These are phyloP conservation scores for Syngnathus acus DNA, from an alignment of 2,797 vertebrate species.

Conservation along the genomic window DNA sequence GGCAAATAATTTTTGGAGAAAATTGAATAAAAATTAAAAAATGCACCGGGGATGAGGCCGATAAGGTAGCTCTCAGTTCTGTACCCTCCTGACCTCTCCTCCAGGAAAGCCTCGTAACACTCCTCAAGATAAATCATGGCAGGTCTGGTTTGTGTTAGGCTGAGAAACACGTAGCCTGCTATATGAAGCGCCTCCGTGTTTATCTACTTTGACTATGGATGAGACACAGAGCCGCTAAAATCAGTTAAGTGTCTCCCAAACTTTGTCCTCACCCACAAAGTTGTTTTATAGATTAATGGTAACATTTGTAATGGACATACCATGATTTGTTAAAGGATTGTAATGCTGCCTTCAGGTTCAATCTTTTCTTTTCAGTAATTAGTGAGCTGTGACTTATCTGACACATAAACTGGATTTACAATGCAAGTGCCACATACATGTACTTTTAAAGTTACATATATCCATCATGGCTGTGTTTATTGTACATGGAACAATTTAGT, in stretches of 20 bases:
- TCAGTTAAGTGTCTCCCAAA: slow-evolving; percentile 5
- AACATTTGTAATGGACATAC: background rate
- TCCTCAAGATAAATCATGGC: slow-evolving; percentile 50
- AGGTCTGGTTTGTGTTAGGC: slow-evolving; percentile 57
- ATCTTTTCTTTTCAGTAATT: background rate
- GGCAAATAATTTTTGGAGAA: slow-evolving; percentile 31
- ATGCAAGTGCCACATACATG: background rate
- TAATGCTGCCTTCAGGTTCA: background rate
- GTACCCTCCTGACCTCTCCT: slow-evolving; percentile 51
- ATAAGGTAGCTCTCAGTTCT: slow-evolving; percentile 30
- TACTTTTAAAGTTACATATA: no score
- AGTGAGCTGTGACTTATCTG: background rate
- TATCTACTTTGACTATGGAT: slow-evolving; percentile 34
- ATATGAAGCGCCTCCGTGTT: slow-evolving; percentile 32
- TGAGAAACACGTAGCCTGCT: slow-evolving; percentile 33
- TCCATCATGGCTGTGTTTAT: no score
- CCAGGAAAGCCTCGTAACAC: slow-evolving; percentile 45
- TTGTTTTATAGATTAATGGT: background rate
- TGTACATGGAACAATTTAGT: no score
- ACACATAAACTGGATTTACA: background rate
- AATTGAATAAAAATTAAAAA: slow-evolving; percentile 20
- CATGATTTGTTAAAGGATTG: background rate
- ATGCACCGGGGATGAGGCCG: slow-evolving; percentile 15
- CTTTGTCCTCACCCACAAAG: background rate
- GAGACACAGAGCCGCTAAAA: slow-evolving; percentile 12